These are phyloP conservation scores for Neotoma lepida DNA, from an alignment of 2,113 vertebrate genomes.

Conservation along the genomic window DNA sequence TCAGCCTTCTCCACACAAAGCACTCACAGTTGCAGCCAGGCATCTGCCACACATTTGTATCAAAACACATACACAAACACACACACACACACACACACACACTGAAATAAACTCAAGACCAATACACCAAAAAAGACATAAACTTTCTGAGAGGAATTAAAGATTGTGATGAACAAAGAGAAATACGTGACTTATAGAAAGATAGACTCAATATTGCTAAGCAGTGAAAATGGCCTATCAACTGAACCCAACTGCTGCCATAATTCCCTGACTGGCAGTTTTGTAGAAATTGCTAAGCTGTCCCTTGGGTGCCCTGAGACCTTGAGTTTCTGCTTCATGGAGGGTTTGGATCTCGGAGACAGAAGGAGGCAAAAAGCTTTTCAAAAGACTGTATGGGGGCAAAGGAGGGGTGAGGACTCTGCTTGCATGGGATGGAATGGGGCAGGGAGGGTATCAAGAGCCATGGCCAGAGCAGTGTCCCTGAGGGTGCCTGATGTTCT, in stretches of 20 bases:
- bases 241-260: not conserved
- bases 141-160: not conserved
- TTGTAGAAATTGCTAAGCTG: not conserved
- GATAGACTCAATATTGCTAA: not conserved
- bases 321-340: not conserved
- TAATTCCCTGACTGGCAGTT: not conserved
- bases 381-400: not conserved
- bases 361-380: not conserved
- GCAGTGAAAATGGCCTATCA: not conserved
- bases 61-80: not conserved
- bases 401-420: not conserved
- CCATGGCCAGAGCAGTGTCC: too few relatives aligned
- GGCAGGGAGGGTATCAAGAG: not conserved
- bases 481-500: accelerated
- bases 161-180: not conserved
- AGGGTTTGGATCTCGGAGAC: not conserved
- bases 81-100: too few relatives aligned
- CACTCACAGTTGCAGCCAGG: not conserved
- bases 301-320: not conserved
- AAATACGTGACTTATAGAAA: not conserved
- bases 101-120: not conserved
- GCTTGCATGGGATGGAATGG: accelerated
- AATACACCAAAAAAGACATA: not conserved
- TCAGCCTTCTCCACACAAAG: not conserved
- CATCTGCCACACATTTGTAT: not conserved